Evolutionary conservation across 2,888 invertebrate species (phyloP).

Genomic region (Apodemia duryi): DNA sequence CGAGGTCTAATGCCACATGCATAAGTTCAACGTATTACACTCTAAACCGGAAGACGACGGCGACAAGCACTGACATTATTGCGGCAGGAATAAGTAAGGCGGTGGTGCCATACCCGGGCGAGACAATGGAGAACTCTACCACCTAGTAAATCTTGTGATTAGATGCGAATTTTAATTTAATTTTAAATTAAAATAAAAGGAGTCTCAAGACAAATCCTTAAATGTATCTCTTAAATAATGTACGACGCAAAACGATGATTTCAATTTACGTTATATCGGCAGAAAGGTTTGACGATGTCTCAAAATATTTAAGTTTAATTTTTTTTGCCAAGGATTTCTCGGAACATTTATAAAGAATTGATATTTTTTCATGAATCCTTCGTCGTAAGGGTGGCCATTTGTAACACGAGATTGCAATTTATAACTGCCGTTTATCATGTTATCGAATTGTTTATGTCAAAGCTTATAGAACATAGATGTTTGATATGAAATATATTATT

Average conservation of each 20-base stretch:
- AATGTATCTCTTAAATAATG: slow-evolving; percentile 17
- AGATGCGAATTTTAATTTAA: too few relatives aligned
- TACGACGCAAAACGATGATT: slow-evolving; percentile 33
- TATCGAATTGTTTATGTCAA: slow-evolving; percentile 47
- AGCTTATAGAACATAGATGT: slow-evolving; percentile 4
- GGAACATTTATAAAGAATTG: slow-evolving; percentile 58
- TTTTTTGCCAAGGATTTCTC: slow-evolving; percentile 43
- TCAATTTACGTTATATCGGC: slow-evolving; percentile 41
- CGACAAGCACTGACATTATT: too few relatives aligned
- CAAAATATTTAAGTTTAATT: slow-evolving; percentile 45
- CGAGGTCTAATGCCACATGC: too few relatives aligned
- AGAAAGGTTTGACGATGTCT: slow-evolving; percentile 39
- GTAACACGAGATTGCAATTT: slow-evolving; percentile 64
- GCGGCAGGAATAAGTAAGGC: too few relatives aligned
- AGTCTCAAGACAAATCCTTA: slow-evolving; percentile 2
- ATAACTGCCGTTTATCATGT: slow-evolving; percentile 65
- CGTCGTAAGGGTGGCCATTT: slow-evolving; percentile 55
- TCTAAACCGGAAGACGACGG: too few relatives aligned
- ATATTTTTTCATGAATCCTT: slow-evolving; percentile 64
- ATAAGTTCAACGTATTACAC: too few relatives aligned
- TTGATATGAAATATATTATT: not conserved
- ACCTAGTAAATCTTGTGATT: too few relatives aligned
- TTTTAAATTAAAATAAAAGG: too few relatives aligned
- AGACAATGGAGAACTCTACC: too few relatives aligned
- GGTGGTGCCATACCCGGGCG: too few relatives aligned